phyloP scores from a whole-genome alignment of 1,140 invertebrate species.

The Samia ricini region DNA sequence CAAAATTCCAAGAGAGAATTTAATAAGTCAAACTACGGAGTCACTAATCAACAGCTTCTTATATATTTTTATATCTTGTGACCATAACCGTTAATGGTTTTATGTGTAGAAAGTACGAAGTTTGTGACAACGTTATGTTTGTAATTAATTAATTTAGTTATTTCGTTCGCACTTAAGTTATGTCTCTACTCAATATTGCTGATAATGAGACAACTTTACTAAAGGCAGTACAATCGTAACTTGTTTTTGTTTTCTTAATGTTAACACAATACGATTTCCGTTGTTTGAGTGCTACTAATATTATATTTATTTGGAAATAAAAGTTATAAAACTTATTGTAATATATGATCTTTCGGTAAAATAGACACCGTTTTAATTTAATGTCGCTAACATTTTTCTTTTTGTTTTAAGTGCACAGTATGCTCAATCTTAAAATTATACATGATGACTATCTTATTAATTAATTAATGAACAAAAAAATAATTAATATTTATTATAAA shows the following conservation, averaged over 20 bases:
- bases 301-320: not conserved
- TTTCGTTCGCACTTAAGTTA: not conserved
- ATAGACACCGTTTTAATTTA: too few relatives aligned
- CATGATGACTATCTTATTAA: too few relatives aligned
- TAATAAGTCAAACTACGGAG: not conserved
- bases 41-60: conserved; percentile 7
- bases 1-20: not conserved
- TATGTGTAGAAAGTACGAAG: not conserved
- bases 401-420: too few relatives aligned
- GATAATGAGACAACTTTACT: not conserved
- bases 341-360: too few relatives aligned
- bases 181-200: not conserved
- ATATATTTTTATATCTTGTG: conserved; percentile 3
- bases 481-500: too few relatives aligned
- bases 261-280: not conserved
- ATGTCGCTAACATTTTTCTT: too few relatives aligned
- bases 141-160: not conserved
- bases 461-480: too few relatives aligned
- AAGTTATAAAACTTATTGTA: not conserved
- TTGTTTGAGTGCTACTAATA: not conserved
- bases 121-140: not conserved
- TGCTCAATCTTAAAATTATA: too few relatives aligned
- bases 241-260: not conserved
- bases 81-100: not conserved
- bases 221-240: not conserved